Evolutionary conservation across 2,797 vertebrate species (phyloP).

Genomic region (Alca torda): DNA sequence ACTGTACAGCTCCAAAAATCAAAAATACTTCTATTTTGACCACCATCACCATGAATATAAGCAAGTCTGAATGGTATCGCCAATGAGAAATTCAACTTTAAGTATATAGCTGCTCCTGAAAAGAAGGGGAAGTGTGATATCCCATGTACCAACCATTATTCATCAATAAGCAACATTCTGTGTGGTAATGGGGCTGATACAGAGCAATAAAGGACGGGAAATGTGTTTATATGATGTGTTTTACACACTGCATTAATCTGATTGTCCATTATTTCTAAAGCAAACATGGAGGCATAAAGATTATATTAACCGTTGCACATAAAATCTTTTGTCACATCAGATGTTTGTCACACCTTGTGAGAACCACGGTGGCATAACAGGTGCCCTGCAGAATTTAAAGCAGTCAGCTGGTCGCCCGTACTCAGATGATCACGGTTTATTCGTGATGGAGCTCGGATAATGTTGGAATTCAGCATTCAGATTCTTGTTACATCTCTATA

Average conservation of each 20-base stretch:
- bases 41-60: not conserved
- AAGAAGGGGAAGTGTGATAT: not conserved
- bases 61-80: not conserved
- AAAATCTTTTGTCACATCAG: conserved; percentile 16
- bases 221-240: conserved; percentile 23
- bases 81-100: not conserved
- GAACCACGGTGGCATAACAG: not conserved
- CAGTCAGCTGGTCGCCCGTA: not conserved
- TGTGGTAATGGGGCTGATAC: not conserved
- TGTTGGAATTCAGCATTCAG: not conserved
- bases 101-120: not conserved
- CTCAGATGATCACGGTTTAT: not conserved
- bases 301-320: conserved; percentile 39
- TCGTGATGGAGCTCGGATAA: accelerated
- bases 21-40: not conserved
- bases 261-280: conserved; percentile 50
- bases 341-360: conserved; percentile 16
- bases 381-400: conserved; percentile 20
- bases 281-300: conserved; percentile 35
- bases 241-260: conserved; percentile 45
- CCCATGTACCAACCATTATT: not conserved
- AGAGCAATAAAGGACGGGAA: conserved; percentile 27
- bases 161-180: not conserved
- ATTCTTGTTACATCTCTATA: not conserved
- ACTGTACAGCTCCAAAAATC: not conserved